Evolutionary conservation across 2,888 invertebrate genomes (phyloP).

Genomic region (Cremastinae sp.): DNA sequence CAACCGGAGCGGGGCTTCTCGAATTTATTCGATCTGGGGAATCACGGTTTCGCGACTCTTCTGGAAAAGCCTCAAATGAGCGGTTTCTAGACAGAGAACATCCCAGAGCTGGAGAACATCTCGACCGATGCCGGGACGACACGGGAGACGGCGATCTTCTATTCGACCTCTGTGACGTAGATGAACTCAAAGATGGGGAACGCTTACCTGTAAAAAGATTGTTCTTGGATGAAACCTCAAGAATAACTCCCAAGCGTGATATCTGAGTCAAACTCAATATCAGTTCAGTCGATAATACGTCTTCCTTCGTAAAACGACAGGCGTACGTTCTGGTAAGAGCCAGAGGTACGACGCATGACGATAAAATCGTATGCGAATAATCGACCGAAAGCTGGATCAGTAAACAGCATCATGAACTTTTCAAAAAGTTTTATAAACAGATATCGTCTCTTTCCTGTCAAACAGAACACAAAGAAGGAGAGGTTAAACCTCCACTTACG

Average conservation of each 20-base stretch:
- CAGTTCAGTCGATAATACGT: conserved; percentile 3
- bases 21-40: conserved; percentile 15
- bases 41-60: conserved; percentile 3
- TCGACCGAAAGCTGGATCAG: conserved; percentile 26
- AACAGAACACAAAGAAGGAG: conserved; percentile 14
- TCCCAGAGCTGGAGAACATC: conserved; percentile 19
- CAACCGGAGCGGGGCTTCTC: conserved; percentile 14
- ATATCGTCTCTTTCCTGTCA: conserved; percentile 10
- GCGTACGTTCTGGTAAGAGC: conserved; percentile 50
- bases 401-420: conserved; percentile 27
- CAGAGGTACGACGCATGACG: conserved; percentile 41
- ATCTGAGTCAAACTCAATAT: conserved; percentile 27
- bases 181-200: conserved; percentile 19
- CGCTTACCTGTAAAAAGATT: conserved; percentile 30
- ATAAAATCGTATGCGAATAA: conserved; percentile 50
- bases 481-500: conserved; percentile 48
- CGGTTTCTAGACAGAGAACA: conserved; percentile 28
- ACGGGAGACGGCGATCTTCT: conserved; percentile 7
- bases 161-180: not conserved
- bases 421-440: conserved; percentile 31
- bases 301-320: conserved; percentile 45
- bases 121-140: not conserved
- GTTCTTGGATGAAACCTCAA: not conserved
- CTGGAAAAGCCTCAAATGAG: conserved; percentile 17
- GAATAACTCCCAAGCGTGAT: conserved; percentile 12